Percentiles rank a stretch among this genome's conserved stretches.
Evolutionary conservation across 2,113 vertebrate genomes (phyloP).

Genomic region (Craseonycteris thonglongyai): DNA sequence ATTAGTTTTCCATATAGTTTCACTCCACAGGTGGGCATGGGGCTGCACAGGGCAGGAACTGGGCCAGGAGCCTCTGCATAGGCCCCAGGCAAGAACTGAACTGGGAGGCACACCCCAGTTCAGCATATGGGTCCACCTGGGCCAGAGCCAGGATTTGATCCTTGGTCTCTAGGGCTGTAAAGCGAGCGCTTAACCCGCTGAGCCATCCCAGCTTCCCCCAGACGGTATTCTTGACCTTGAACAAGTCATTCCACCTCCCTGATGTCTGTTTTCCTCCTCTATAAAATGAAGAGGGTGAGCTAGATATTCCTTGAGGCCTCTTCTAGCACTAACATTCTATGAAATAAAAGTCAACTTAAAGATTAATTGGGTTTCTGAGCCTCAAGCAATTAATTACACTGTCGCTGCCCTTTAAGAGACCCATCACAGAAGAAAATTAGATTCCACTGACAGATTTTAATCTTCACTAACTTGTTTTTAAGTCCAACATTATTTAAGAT

Average conservation of each 20-base stretch:
- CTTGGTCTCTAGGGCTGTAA: no score
- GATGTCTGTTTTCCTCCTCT: conserved; percentile 27
- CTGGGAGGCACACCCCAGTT: no score
- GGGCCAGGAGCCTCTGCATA: no score
- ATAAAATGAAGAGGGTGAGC: conserved; percentile 13
- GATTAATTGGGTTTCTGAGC: conserved; percentile 69
- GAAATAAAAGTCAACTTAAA: conserved; percentile 65
- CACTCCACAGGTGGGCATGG: no score
- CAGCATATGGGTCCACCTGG: no score
- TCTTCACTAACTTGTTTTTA: conserved; percentile 44
- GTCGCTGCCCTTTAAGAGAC: conserved; percentile 44
- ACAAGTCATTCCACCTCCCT: conserved; percentile 28
- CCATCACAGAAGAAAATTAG: conserved; percentile 56
- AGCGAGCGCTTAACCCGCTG: no score
- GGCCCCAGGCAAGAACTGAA: no score
- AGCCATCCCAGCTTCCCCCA: no score
- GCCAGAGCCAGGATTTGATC: no score
- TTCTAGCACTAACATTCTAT: background rate
- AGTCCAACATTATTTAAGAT: conserved; percentile 41
- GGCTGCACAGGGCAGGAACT: no score
- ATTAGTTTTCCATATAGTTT: no score
- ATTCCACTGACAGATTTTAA: conserved; percentile 59
- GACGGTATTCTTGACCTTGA: conserved; percentile 19
- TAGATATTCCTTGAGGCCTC: conserved; percentile 33
- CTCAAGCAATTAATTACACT: conserved; percentile 70